Conservation (phyloP, 2,888 invertebrate genomes). For the Epiblema foenella region DNA sequence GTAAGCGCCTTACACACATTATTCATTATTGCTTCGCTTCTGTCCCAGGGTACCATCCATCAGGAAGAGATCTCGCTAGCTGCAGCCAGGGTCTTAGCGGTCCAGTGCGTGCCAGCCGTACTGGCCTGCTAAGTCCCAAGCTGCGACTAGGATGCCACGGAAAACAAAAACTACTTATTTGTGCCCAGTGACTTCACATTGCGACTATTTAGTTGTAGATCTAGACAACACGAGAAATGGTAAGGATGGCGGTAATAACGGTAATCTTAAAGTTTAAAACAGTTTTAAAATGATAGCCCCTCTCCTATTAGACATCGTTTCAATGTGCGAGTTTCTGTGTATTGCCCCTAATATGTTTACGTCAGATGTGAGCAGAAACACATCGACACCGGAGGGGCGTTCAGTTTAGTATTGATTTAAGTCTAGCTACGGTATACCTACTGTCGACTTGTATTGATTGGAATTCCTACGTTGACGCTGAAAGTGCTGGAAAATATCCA, state of each 20-base stretch:
- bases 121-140: slow-evolving; percentile 96
- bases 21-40: neutral
- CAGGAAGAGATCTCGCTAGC: slow-evolving; percentile 45
- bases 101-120: slow-evolving; percentile 87
- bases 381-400: too few relatives aligned
- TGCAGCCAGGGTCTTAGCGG: slow-evolving; percentile 90
- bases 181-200: neutral
- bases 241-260: neutral
- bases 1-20: neutral
- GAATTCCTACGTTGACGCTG: too few relatives aligned
- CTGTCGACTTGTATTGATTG: too few relatives aligned
- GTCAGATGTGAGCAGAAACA: too few relatives aligned
- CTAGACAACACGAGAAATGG: neutral
- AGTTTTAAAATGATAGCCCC: too few relatives aligned
- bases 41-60: neutral
- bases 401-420: too few relatives aligned
- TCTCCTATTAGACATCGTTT: too few relatives aligned
- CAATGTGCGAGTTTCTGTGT: too few relatives aligned
- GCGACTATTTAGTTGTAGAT: neutral
- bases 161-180: neutral
- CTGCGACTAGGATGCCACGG: slow-evolving; percentile 65
- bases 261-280: too few relatives aligned
- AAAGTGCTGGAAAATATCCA: too few relatives aligned
- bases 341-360: too few relatives aligned
- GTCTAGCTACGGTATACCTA: too few relatives aligned